Percentiles rank a stretch among this genome's conserved stretches.
Conservation (phyloP, 2,113 vertebrate genomes). For the zebrafish (Danio rerio) region GRCz12tu NC_133184.1:5815501-5816000, state of each 20-base stretch:
- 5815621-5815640: constrained; percentile 7
- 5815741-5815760: constrained; percentile 9
- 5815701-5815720: constrained; percentile 20
- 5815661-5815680: not conserved
- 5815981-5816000: not conserved
- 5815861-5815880: not conserved
- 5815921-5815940: not conserved
- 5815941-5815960: not conserved
- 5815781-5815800: constrained; percentile 13
- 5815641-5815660: constrained; percentile 1
- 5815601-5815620: constrained; percentile 14
- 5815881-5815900: constrained; percentile 28
- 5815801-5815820: constrained; percentile 20
- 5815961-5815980: not conserved
- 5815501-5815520: too few species aligned
- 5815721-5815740: not conserved
- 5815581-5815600: not conserved
- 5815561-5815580: not conserved
- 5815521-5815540: not conserved
- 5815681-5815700: constrained; percentile 13
- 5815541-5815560: not conserved
- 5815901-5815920: constrained; percentile 23
- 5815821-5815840: constrained; percentile 32
- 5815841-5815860: not conserved
- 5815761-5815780: constrained; percentile 33